Evolutionary conservation across 2,888 invertebrate species (phyloP), one percentile per base, ranked within the genome.

Genomic region (Laothoe populi): DNA sequence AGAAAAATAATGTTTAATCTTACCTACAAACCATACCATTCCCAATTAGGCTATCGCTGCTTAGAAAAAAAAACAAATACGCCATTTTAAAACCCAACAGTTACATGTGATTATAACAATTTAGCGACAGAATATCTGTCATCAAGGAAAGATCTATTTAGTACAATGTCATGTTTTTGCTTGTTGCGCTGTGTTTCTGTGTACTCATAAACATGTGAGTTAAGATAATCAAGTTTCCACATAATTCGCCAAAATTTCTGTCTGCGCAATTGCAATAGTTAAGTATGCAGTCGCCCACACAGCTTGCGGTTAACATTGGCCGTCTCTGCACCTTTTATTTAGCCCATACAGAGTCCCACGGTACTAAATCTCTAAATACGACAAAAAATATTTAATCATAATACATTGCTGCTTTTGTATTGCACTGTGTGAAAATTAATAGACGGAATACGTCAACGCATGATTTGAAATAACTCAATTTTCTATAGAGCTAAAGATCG

Each of bases 151-250:
- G 46, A 23, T 35, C 19, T 35, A 53, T 19, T 35, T 4, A 46
- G 19, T 10, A 23, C 23, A 24, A 19, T 46, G 23, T 24, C 31
- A 19, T 10, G 16, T 31, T 53, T 35, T 35, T 19, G 11, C 4
- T 19, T 31, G 19, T 31, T 53, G 4, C 31, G 31, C 35, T 19
- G 5, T 4, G 31, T 10, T 53, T 53, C 53, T 53, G n/a, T 53
- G 53, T 53, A 53, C 31, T 53, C 53, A 31, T 53, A 53, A 53
- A 49, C 48, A 24, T 24, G 48, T n/a, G 23, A 46, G 10, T 31
- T n/a, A 4, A 53, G 53, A 53, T 53, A 53, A 53, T 35, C 53
- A 53, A 53, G 35, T 53, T 53, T 53, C 21, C 31, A 35, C 53
- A 53, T 31, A 53, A 21, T 35, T 35, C 35, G 7, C 31, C 53